Evolutionary conservation across 1,140 invertebrate species (phyloP), one percentile per base, ranked within the genome.

Genomic region (Drosophila pectinifera): DNA sequence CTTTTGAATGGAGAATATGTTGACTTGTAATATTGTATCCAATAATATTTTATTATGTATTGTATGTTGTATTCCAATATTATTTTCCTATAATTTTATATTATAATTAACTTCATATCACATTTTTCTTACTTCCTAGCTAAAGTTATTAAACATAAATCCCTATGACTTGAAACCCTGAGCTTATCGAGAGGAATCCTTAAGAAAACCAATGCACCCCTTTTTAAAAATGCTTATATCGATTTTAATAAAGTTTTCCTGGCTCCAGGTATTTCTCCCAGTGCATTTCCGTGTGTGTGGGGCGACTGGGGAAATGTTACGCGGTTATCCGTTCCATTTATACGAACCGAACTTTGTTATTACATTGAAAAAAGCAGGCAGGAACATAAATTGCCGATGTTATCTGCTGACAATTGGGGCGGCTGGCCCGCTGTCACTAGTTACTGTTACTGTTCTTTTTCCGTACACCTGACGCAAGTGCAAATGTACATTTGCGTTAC

Each of bases 301-400:
- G 55, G 28, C 61, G 46, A 20, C 63, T 64, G 75, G 73, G 45
- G 45, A 56, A 57, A 70, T 72, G 59, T 74, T 78, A 80, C 77
- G 73, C 65, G 67, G 34, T 57, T 65, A 76, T 65, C 46, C 78
- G 63, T 73, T 70, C 63, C 67, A 69, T 69, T 68, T 56, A 59
- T 73, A 58, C 65, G 31, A 55, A 68, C 42, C 48, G 14, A 80
- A 81, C 45, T 86, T 75, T 81, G 61, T 85, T 85, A 80, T 86
- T 67, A 78, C 70, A 84, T 53, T 59, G 72, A 73, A 63, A 78
- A 64, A 38, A 75, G 31, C 73, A 55, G 78, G 73, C 72, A 59
- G 67, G 76, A 49, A 78, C 69, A 82, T 68, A 82, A 73, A 81
- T 73, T 67, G 39, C 46, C 49, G 62, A 78, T 82, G 59, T 78